Evolutionary conservation across 2,888 invertebrate genomes (phyloP).

Genomic region (Lampropteryx suffumata): DNA sequence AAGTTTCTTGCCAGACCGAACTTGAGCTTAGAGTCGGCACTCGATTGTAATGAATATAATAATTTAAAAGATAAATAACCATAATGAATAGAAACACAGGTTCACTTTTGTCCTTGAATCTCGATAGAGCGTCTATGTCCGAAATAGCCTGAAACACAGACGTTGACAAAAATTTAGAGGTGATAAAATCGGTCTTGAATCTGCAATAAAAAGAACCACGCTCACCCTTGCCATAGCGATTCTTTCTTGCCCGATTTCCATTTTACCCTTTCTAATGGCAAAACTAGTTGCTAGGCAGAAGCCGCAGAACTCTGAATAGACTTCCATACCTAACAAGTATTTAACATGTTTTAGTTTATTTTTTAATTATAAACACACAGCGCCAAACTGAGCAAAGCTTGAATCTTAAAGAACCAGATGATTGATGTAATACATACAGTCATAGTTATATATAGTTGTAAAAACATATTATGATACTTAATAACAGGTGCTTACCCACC

Average conservation of each 20-base stretch:
- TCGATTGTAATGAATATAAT: neutral
- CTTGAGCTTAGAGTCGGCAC: too few relatives aligned
- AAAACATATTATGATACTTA: too few relatives aligned
- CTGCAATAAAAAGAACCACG: too few relatives aligned
- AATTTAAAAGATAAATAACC: slow-evolving; percentile 46
- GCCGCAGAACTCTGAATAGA: slow-evolving; percentile 88
- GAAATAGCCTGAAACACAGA: slow-evolving; percentile 72
- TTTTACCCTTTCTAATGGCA: slow-evolving; percentile 85
- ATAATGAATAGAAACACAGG: slow-evolving; percentile 87
- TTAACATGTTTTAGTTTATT: too few relatives aligned
- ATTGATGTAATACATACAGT: too few relatives aligned
- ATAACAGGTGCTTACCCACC: too few relatives aligned
- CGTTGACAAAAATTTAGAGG: neutral
- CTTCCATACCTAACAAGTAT: slow-evolving; percentile 82
- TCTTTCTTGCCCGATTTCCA: slow-evolving; percentile 86
- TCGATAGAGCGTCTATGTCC: slow-evolving; percentile 82
- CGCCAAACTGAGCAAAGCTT: too few relatives aligned
- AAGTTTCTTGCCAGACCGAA: too few relatives aligned
- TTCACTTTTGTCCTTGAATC: slow-evolving; percentile 86
- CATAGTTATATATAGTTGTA: too few relatives aligned
- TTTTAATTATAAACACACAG: too few relatives aligned
- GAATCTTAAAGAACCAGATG: too few relatives aligned
- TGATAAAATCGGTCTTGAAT: too few relatives aligned
- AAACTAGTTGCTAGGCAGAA: slow-evolving; percentile 84
- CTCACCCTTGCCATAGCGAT: slow-evolving; percentile 83